A percentile compares a stretch with the other conserved stretches of the same genome.
These are phyloP conservation scores for Chrysochloris asiatica DNA, from an alignment of 2,113 vertebrate species.

Conservation along the genomic window DNA sequence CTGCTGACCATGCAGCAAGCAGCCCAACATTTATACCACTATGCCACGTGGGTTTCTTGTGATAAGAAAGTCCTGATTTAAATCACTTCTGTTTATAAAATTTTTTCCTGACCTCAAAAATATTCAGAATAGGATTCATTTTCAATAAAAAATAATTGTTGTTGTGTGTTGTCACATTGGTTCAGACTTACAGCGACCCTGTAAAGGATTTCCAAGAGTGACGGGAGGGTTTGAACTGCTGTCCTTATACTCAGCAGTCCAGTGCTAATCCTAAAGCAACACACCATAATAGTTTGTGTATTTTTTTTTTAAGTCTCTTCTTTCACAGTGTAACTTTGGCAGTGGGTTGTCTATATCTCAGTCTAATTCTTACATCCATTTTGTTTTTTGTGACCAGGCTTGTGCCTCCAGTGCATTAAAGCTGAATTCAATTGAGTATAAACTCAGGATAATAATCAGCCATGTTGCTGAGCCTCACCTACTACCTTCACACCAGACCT, in stretches of 20 bases:
- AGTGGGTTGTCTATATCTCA: neutral
- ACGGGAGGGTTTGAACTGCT: too few relatives aligned
- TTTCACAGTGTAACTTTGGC: neutral
- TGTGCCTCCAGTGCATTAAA: neutral
- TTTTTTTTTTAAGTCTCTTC: neutral
- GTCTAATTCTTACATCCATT: neutral
- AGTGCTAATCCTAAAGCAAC: too few relatives aligned
- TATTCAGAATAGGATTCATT: neutral
- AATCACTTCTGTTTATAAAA: neutral
- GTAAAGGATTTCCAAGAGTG: too few relatives aligned
- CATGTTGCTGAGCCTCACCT: neutral
- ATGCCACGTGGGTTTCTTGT: too few relatives aligned
- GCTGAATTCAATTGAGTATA: neutral
- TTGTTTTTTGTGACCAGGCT: neutral
- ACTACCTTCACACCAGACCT: neutral
- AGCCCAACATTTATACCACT: too few relatives aligned
- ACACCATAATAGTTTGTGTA: too few relatives aligned
- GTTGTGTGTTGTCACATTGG: neutral
- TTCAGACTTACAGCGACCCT: too few relatives aligned
- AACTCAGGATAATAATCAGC: neutral
- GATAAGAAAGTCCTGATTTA: neutral
- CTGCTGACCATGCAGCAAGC: too few relatives aligned
- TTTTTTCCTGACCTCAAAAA: neutral
- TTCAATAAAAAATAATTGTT: neutral
- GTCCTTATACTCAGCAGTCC: too few relatives aligned